Conservation (phyloP, 2,888 invertebrate genomes). For the Drosophila birchii region DNA sequence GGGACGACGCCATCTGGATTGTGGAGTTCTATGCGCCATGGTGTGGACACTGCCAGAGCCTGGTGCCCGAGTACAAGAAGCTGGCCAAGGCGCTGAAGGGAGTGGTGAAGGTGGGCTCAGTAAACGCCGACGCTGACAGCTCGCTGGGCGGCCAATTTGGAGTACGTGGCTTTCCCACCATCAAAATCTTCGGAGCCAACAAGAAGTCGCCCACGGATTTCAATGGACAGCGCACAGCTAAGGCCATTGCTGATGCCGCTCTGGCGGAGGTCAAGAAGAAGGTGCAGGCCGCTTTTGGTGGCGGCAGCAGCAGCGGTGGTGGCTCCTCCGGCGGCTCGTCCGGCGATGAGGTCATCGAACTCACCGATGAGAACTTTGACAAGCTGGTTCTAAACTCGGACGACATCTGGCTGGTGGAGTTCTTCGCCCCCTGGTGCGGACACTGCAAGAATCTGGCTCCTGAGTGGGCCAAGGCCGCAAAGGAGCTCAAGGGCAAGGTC, state of each 20-base stretch:
- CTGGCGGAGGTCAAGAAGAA: conserved; percentile 91
- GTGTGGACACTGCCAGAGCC: conserved; percentile 95
- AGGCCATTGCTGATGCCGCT: conserved; percentile 93
- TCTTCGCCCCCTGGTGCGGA: conserved; percentile 98
- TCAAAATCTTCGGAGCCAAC: conserved; percentile 95
- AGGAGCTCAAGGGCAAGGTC: conserved; percentile 97
- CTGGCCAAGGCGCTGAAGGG: conserved; percentile 97
- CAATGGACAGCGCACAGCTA: conserved; percentile 93
- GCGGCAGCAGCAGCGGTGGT: conserved; percentile 69
- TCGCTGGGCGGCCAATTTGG: conserved; percentile 92
- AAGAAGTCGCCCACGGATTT: conserved; percentile 94
- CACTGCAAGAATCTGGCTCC: conserved; percentile 98
- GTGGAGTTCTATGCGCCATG: conserved; percentile 96
- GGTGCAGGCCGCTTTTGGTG: conserved; percentile 89
- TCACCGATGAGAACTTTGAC: conserved; percentile 98
- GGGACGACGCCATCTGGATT: conserved; percentile 95
- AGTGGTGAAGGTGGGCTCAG: conserved; percentile 96
- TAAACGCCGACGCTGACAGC: conserved; percentile 96
- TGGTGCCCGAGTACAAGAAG: conserved; percentile 97
- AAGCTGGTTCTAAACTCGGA: conserved; percentile 95
- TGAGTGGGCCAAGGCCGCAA: conserved; percentile 97
- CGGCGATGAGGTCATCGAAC: conserved; percentile 89
- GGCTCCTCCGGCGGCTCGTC: conserved; percentile 48
- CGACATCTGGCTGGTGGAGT: conserved; percentile 98
- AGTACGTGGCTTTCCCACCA: conserved; percentile 96